Base-by-base conservation (phyloP, 2,113 vertebrate genomes). In the Pygoscelis adeliae region DNA sequence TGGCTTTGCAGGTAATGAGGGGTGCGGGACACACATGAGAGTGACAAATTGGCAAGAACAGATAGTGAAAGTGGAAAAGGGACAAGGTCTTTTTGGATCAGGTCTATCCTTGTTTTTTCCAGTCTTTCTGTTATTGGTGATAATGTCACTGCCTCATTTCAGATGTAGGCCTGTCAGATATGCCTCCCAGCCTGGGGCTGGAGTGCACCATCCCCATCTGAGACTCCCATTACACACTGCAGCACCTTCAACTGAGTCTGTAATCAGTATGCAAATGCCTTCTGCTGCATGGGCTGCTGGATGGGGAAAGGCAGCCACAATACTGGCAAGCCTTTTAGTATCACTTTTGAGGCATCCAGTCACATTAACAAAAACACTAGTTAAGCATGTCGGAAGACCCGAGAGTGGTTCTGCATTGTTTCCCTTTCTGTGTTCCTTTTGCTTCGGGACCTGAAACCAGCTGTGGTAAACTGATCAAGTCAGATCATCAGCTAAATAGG, bases 191-290 rank as follows among this genome's bases (percentile, higher is more conserved):
- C 63, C 66, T 67, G 88, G 40, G 40, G 36, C 66, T 67, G 56
- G 72, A 44, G 38, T 9, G 26, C 20, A 27, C 26, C 21, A 8
- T 69, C 9, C 13, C 19, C 17, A 5, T 63, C 67, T 87, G 90
- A 91, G 89, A 49, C 17, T 55, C 65, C 50, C 47, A 49, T 50
- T 52, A 49, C 8, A 32, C 15, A 23, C 38, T 88, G 63, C 38
- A 83, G 72, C 87, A 84, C 62, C 59, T 91, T 73, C 42, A 69
- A 0, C 5, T 13, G 62, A 92, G 53, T 46, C 65, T 94, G 42
- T 87, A 87, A 70, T 95, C 83, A 65, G 72, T 82, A 79, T 95
- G 94, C 73, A 96, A 84, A 85, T 92, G 9, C 66, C 36, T 65
- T 56, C 36, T 38, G 44, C 42, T 80, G 40, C 62, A 52, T 0